Percentiles rank a stretch among this genome's conserved stretches.
phyloP scores from a whole-genome alignment of 2,888 invertebrate genomes.

The Alentia gelatinosa region DNA sequence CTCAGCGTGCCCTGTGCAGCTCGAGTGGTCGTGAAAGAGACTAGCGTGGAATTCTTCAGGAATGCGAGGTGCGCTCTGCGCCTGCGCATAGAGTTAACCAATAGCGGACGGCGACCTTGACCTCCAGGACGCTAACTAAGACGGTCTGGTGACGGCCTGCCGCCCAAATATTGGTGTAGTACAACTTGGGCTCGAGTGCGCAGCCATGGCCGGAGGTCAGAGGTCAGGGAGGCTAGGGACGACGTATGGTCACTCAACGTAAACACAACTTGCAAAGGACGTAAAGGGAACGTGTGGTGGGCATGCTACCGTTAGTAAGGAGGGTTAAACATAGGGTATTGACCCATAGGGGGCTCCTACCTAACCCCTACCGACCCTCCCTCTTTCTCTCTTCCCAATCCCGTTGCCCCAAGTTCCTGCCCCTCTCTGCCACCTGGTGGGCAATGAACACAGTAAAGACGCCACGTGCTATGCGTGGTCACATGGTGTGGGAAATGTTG shows the following conservation, averaged over 20 bases:
- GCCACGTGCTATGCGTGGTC: no score
- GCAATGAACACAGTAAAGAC: no score
- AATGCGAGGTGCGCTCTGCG: no score
- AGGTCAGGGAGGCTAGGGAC: not conserved
- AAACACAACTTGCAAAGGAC: no score
- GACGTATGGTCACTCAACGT: not conserved
- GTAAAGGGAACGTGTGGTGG: no score
- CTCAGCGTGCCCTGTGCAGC: no score
- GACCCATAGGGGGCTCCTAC: not conserved
- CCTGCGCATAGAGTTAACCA: not conserved
- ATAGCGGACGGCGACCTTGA: not conserved
- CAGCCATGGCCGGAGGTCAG: not conserved
- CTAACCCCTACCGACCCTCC: not conserved
- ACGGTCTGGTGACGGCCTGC: not conserved
- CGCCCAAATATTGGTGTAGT: not conserved
- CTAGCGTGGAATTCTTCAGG: not conserved
- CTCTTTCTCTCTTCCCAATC: not conserved
- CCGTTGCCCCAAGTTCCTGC: not conserved
- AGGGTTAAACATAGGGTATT: no score
- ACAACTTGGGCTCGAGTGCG: constrained; percentile 1
- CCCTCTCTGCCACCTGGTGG: not conserved
- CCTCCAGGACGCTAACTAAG: not conserved
- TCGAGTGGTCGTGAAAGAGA: no score
- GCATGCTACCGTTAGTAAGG: no score
- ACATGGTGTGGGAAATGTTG: no score